These are phyloP conservation scores for Drosophila demipolita DNA, from an alignment of 2,888 invertebrate species.

Conservation along the genomic window DNA sequence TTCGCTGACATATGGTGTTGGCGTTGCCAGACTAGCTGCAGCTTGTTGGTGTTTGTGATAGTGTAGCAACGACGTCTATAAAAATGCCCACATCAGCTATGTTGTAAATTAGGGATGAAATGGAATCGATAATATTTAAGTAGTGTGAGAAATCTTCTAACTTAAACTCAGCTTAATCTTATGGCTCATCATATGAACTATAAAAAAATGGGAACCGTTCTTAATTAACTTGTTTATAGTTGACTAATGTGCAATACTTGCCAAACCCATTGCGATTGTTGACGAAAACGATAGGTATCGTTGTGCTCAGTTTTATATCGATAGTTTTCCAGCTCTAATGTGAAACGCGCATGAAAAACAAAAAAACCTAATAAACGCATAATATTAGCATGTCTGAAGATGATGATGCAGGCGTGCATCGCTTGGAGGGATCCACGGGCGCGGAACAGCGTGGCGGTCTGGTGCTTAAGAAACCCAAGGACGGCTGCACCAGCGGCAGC, in stretches of 20 bases:
- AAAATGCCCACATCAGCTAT: conserved; percentile 21
- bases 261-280: conserved; percentile 2
- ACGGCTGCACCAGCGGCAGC: conserved; percentile 81
- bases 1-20: conserved; percentile 25
- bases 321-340: conserved; percentile 38
- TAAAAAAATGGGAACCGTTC: neutral
- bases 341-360: conserved; percentile 58
- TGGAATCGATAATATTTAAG: neutral
- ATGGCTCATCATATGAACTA: neutral
- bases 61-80: neutral
- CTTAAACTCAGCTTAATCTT: neutral
- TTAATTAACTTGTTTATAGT: neutral
- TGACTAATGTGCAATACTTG: neutral
- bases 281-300: neutral
- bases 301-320: conserved; percentile 12
- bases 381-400: conserved; percentile 59
- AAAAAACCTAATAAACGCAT: conserved; percentile 32
- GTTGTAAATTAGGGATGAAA: neutral
- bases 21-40: conserved; percentile 43
- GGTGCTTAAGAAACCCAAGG: conserved; percentile 88
- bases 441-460: conserved; percentile 89
- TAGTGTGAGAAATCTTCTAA: neutral
- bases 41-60: neutral
- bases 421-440: conserved; percentile 88
- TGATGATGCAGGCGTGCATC: conserved; percentile 86